These are phyloP conservation scores for Oreochromis niloticus DNA, from an alignment of 2,113 vertebrate genomes.

Conservation along the genomic window DNA sequence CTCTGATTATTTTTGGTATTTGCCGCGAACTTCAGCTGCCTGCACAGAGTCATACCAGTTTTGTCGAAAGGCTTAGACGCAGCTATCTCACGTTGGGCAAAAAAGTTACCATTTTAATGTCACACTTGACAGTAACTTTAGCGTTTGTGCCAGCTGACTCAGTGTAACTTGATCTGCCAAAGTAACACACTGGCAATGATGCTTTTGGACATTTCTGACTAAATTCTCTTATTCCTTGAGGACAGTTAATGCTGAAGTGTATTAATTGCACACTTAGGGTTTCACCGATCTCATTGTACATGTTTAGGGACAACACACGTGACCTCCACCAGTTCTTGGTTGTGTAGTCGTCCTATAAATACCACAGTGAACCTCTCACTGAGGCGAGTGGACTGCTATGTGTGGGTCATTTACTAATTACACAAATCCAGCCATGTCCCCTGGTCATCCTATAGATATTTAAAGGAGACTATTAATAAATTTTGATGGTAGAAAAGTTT, in stretches of 20 bases:
- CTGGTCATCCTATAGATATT: not conserved
- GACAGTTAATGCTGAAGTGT: not conserved
- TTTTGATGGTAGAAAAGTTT: not conserved
- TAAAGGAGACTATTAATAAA: not conserved
- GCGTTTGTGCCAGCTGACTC: not conserved
- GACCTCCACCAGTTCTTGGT: constrained; percentile 61
- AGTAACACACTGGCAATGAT: not conserved
- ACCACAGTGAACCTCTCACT: constrained; percentile 13
- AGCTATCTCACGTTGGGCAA: not conserved
- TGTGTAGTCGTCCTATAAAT: constrained; percentile 62
- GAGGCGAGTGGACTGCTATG: not conserved
- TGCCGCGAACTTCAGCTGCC: not conserved
- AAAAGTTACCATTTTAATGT: not conserved
- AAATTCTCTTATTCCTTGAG: not conserved
- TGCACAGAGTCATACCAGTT: too few relatives aligned
- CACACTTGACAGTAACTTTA: not conserved
- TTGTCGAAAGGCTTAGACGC: not conserved
- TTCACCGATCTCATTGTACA: not conserved
- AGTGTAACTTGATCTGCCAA: constrained; percentile 33
- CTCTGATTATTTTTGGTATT: not conserved
- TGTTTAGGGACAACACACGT: constrained; percentile 31
- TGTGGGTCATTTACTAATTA: not conserved
- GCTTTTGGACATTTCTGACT: not conserved
- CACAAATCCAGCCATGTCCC: not conserved
- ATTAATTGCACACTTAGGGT: not conserved